Conservation (phyloP, 2,888 invertebrate genomes). For the Ochlodes sylvanus region DNA sequence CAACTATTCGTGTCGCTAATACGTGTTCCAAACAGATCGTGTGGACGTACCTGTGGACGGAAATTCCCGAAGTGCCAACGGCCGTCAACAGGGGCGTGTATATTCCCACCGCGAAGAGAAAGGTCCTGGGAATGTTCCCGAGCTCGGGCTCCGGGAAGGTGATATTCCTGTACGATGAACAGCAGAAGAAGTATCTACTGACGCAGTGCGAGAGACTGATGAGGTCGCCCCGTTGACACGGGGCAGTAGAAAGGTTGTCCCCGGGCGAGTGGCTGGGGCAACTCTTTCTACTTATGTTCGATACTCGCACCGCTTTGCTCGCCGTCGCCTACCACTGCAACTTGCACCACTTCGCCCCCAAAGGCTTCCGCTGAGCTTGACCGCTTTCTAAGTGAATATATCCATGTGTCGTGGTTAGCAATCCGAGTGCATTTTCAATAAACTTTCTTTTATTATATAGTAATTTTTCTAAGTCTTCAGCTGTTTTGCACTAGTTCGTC, state of each 20-base stretch:
- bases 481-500: slow-evolving; percentile 5
- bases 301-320: slow-evolving; percentile 70
- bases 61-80: slow-evolving; percentile 88
- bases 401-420: slow-evolving; percentile 5
- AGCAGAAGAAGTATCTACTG: slow-evolving; percentile 73
- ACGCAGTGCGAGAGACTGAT: slow-evolving; percentile 74
- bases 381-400: slow-evolving; percentile 23
- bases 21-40: slow-evolving; percentile 81
- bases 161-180: slow-evolving; percentile 76
- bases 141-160: slow-evolving; percentile 86
- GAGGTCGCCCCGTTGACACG: slow-evolving; percentile 73
- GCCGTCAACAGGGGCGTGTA: slow-evolving; percentile 89
- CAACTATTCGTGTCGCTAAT: not conserved
- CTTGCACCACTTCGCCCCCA: slow-evolving; percentile 70
- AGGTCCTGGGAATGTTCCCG: slow-evolving; percentile 87
- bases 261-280: slow-evolving; percentile 58
- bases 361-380: slow-evolving; percentile 64
- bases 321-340: slow-evolving; percentile 73
- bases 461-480: not conserved
- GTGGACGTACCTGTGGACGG: slow-evolving; percentile 92
- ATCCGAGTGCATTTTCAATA: slow-evolving; percentile 20
- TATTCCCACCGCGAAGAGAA: slow-evolving; percentile 85
- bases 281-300: slow-evolving; percentile 79
- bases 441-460: slow-evolving; percentile 19
- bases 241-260: slow-evolving; percentile 71